Evolutionary conservation across 1,140 invertebrate genomes (phyloP).

Genomic region (Carposina sasakii): DNA sequence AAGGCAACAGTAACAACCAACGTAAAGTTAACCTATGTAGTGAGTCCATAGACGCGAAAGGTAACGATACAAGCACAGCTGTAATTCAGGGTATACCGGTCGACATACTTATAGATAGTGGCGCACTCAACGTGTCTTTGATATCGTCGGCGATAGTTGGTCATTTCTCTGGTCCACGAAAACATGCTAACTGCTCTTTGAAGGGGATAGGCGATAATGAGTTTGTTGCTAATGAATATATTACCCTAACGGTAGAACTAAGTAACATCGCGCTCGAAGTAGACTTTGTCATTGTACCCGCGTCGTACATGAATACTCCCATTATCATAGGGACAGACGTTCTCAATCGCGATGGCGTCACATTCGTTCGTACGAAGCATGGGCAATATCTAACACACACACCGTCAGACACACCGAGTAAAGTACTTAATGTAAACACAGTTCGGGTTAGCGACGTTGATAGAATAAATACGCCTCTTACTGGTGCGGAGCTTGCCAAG

Average conservation of each 20-base stretch:
- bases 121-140: slow-evolving; percentile 3
- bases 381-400: slow-evolving; percentile 1
- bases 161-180: neutral
- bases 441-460: too few species aligned
- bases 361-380: slow-evolving; percentile 5
- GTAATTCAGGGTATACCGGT: slow-evolving; percentile 4
- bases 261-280: slow-evolving; percentile 5
- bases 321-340: slow-evolving; percentile 11
- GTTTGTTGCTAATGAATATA: neutral
- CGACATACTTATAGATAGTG: slow-evolving; percentile 12
- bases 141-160: neutral
- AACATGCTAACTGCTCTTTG: neutral
- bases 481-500: neutral
- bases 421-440: neutral
- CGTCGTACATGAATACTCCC: neutral
- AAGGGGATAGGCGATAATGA: neutral
- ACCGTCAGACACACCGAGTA: neutral
- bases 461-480: neutral
- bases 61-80: neutral
- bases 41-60: neutral
- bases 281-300: slow-evolving; percentile 3
- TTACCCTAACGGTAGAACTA: slow-evolving; percentile 8
- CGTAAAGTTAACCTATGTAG: slow-evolving; percentile 8
- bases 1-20: neutral
- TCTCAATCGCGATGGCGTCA: slow-evolving; percentile 7